Evolutionary conservation across 1,140 invertebrate genomes (phyloP).

Genomic region (Leguminivora glycinivorella): DNA sequence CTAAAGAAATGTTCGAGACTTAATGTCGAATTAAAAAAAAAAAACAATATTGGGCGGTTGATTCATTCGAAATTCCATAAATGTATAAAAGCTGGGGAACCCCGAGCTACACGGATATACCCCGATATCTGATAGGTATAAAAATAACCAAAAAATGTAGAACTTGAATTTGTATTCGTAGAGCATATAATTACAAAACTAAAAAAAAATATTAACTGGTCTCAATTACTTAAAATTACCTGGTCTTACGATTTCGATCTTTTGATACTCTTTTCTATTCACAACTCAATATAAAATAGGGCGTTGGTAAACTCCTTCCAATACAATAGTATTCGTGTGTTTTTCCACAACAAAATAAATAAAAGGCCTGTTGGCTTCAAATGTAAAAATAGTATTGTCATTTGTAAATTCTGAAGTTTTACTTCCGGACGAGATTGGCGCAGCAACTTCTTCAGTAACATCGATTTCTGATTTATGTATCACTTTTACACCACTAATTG

Average conservation of each 20-base stretch:
- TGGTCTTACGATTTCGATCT: too few species aligned
- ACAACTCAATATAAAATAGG: constrained; percentile 50
- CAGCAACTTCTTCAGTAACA: constrained; percentile 89
- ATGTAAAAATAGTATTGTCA: constrained; percentile 79
- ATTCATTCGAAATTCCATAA: background rate
- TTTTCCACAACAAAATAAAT: constrained; percentile 83
- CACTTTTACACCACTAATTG: constrained; percentile 79
- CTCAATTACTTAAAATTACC: too few species aligned
- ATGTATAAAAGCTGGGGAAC: background rate
- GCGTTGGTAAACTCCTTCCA: constrained; percentile 76
- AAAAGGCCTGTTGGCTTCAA: constrained; percentile 82
- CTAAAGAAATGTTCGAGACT: background rate
- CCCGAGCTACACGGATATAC: background rate
- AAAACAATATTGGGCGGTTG: background rate
- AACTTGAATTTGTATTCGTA: background rate
- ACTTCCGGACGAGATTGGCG: constrained; percentile 82
- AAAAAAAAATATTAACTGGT: too few species aligned
- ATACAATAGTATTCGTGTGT: constrained; percentile 79
- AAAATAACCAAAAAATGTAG: background rate
- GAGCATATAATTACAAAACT: background rate
- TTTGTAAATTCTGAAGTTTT: constrained; percentile 79
- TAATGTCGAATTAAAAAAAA: background rate
- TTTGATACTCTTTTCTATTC: constrained; percentile 70
- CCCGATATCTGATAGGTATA: background rate
- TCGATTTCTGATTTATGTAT: constrained; percentile 90